A percentile compares a stretch with the other conserved stretches of the same genome.
Conservation (phyloP, 2,888 invertebrate species). For the Corbicula japonica region DNA sequence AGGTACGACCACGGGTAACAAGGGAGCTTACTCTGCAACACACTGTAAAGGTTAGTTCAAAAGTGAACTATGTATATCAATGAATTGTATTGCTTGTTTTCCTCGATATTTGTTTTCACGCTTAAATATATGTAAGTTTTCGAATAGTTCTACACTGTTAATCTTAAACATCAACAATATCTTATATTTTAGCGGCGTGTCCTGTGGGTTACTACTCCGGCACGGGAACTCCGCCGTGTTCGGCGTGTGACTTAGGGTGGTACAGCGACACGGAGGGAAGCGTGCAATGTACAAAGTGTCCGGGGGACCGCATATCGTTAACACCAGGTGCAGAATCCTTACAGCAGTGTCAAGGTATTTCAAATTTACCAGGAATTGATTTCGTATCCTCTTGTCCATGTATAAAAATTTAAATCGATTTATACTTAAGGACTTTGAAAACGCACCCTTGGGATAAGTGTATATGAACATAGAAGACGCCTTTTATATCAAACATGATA, state of each 20-base stretch:
- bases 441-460: not conserved
- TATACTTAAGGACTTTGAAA: not conserved
- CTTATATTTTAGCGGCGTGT: slow-evolving; percentile 41
- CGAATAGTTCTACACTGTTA: not conserved
- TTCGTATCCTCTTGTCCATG: not conserved
- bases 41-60: slow-evolving; percentile 19
- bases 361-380: not conserved
- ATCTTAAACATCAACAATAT: not conserved
- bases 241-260: slow-evolving; percentile 41
- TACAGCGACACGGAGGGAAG: slow-evolving; percentile 22
- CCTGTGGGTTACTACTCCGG: slow-evolving; percentile 25
- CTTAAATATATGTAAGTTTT: not conserved
- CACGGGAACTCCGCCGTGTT: slow-evolving; percentile 39
- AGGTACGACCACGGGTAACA: slow-evolving; percentile 44
- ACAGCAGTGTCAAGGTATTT: slow-evolving; percentile 19
- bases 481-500: not conserved
- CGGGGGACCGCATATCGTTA: slow-evolving; percentile 34
- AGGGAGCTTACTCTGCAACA: slow-evolving; percentile 19
- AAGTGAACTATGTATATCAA: not conserved
- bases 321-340: slow-evolving; percentile 8
- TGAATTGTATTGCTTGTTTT: not conserved
- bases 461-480: not conserved
- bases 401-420: not conserved
- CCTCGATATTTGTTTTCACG: not conserved
- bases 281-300: slow-evolving; percentile 36